A percentile compares a stretch with the other conserved stretches of the same genome.
phyloP scores from a whole-genome alignment of 2,113 vertebrate genomes.

The Microtus richardsoni region DNA sequence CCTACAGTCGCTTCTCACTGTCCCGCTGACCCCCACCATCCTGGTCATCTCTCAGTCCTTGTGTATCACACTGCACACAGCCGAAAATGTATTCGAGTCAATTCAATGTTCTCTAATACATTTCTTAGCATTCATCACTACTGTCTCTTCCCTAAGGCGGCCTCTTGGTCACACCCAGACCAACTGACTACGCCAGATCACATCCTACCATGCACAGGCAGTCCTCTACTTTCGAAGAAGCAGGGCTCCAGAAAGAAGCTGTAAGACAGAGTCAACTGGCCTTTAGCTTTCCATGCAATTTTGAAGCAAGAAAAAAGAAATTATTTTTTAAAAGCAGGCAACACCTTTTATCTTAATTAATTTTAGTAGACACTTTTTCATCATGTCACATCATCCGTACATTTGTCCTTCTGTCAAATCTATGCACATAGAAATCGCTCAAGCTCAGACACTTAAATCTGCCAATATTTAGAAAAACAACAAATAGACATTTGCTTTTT shows the following conservation, averaged over 20 bases:
- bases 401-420: not conserved
- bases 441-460: conserved; percentile 1
- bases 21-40: too few species aligned
- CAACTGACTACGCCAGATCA: not conserved
- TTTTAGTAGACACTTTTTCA: conserved; percentile 27
- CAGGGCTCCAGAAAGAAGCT: not conserved
- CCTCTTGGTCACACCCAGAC: not conserved
- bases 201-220: not conserved
- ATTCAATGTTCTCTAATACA: not conserved
- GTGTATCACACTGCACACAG: not conserved
- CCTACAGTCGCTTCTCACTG: too few species aligned
- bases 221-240: not conserved
- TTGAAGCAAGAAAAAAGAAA: not conserved
- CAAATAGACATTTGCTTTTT: not conserved
- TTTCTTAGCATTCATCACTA: not conserved
- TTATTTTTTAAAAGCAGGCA: not conserved
- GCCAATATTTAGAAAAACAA: not conserved
- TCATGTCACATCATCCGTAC: not conserved
- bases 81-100: not conserved
- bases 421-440: not conserved
- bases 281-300: not conserved
- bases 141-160: not conserved
- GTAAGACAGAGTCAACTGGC: not conserved
- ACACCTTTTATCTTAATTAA: not conserved
- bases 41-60: not conserved